A percentile compares a stretch with the other conserved stretches of the same genome.
Conservation (phyloP, 2,888 invertebrate species). For the Rhagium mordax region DNA sequence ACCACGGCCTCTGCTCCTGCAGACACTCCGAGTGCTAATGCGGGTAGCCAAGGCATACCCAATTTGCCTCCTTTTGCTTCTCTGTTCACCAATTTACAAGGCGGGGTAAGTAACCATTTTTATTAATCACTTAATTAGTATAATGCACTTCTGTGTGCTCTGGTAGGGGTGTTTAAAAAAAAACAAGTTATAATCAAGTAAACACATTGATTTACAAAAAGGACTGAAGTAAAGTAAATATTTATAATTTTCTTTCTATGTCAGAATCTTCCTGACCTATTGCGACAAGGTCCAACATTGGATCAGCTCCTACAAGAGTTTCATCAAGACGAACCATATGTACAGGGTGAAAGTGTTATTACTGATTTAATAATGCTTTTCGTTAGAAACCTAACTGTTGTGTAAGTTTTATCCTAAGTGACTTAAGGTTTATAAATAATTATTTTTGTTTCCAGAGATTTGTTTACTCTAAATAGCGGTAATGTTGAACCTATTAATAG, state of each 20-base stretch:
- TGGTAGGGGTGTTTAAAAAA: too few relatives aligned
- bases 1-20: constrained; percentile 4
- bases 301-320: constrained; percentile 67
- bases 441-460: constrained; percentile 61
- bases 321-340: constrained; percentile 66
- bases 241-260: constrained; percentile 32
- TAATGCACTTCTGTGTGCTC: too few relatives aligned
- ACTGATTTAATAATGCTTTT: constrained; percentile 69
- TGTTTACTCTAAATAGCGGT: constrained; percentile 66
- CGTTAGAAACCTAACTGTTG: constrained; percentile 64
- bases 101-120: constrained; percentile 47
- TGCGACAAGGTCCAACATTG: constrained; percentile 64
- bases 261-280: constrained; percentile 52
- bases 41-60: neutral
- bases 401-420: constrained; percentile 60
- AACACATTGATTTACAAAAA: too few relatives aligned
- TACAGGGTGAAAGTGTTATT: constrained; percentile 69
- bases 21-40: neutral
- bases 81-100: constrained; percentile 37
- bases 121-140: too few relatives aligned
- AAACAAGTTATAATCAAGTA: too few relatives aligned
- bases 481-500: constrained; percentile 68
- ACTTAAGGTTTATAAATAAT: constrained; percentile 15
- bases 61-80: constrained; percentile 37
- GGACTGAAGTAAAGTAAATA: neutral